Conservation (phyloP, 2,113 vertebrate species). For the Cichladusa arquata region DNA sequence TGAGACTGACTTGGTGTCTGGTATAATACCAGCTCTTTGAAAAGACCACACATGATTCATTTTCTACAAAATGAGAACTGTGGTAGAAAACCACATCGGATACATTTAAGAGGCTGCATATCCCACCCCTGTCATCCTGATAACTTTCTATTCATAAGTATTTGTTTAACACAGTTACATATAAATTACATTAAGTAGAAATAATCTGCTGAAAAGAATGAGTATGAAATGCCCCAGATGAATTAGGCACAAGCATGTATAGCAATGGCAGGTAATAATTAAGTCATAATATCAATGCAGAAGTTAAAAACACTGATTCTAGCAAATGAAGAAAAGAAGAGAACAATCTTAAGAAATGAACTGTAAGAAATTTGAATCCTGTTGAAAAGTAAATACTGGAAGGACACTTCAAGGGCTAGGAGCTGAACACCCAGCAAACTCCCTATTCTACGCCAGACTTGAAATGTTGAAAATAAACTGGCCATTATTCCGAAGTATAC, state of each 20-base stretch:
- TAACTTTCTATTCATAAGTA: background rate
- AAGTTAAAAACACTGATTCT: background rate
- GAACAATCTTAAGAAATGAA: background rate
- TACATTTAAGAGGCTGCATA: background rate
- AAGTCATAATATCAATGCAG: background rate
- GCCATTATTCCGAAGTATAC: background rate
- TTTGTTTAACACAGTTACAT: background rate
- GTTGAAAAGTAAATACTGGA: background rate
- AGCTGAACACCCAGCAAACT: background rate
- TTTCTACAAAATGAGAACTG: background rate
- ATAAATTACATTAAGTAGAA: background rate
- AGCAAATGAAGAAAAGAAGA: background rate
- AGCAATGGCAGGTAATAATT: background rate
- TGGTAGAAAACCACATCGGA: background rate
- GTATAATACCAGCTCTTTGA: background rate
- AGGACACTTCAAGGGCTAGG: background rate
- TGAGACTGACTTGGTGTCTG: background rate
- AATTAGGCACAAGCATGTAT: background rate
- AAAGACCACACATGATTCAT: background rate
- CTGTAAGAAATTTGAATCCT: background rate
- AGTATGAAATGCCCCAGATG: background rate
- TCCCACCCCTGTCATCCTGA: background rate
- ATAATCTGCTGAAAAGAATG: background rate
- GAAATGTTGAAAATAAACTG: background rate
- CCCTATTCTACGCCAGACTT: background rate